Evolutionary conservation across 2,888 invertebrate genomes (phyloP), one percentile per base, ranked within the genome.

Genomic region (Oscheius sp.): DNA sequence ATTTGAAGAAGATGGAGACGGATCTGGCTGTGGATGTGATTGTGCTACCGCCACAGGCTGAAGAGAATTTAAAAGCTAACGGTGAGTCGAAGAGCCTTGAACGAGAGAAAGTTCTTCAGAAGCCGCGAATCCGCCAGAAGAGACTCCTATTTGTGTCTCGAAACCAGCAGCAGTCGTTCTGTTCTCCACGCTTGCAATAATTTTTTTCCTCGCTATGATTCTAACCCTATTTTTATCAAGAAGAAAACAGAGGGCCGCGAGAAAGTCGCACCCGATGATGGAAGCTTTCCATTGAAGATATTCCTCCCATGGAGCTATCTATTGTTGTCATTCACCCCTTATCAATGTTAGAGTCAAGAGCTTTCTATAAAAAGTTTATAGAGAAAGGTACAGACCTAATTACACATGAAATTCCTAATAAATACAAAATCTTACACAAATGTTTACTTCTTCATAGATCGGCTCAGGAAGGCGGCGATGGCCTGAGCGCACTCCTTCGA

Each of bases 11-110:
- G 42, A 82, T 88, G 83, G 87, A 88, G 73, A 85, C 86, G 3
- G 88, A 88, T 74, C 73, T 88, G 7, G 79, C 80, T 7, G 86
- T 85, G 0, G 86, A 86, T 58, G 81, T 87, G 10, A 85, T 84
- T n/a, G 87, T 87, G 5, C 74, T 87, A 48, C 87, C 87, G 3
- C 68, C 68, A 37, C 81, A 85, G 37, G 82, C 77, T 35, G 78
- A 79, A 50, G 79, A 78, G 29, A 60, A 48, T 35, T 33, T 60
- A 42, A 63, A 63, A 32, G 29, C 48, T 21, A 63, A 35, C 48
- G n/a, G 47, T 37, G 13, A 42, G 42, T 5, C 7, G 42, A 42
- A 42, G 42, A 42, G 42, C 3, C 42, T 42, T 5, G 7, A 42
- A 42, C 3, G 7, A 21, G 21, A 21, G 21, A 21, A 21, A 21